Evolutionary conservation across 2,113 vertebrate species (phyloP).

Genomic region (Xyrauchen texanus): DNA sequence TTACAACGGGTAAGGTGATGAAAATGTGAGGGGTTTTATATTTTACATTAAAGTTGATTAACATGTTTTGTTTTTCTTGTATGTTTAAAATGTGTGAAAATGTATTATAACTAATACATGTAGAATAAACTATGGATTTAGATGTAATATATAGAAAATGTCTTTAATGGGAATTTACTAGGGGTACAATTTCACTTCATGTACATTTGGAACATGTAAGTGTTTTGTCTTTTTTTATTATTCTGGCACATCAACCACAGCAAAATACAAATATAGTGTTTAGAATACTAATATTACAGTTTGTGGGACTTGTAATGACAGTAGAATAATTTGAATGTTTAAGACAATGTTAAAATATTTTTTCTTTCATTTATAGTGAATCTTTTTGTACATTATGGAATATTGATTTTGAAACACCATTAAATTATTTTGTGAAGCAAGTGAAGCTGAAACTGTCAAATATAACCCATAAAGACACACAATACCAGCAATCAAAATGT

Average conservation of each 20-base stretch:
- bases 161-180: neutral
- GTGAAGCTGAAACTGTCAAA: constrained; percentile 46
- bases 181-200: neutral
- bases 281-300: constrained; percentile 22
- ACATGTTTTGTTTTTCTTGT: neutral
- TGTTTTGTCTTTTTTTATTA: neutral
- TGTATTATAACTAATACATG: neutral
- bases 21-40: too few relatives aligned
- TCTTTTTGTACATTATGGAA: constrained; percentile 64
- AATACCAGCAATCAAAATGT: too few relatives aligned
- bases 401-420: constrained; percentile 59
- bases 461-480: too few relatives aligned
- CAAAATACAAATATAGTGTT: neutral
- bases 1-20: too few relatives aligned
- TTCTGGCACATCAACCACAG: neutral
- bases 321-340: constrained; percentile 66
- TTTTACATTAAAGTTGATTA: too few relatives aligned
- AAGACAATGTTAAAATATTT: neutral
- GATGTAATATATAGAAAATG: constrained; percentile 7
- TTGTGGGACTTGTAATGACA: constrained; percentile 18
- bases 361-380: constrained; percentile 47
- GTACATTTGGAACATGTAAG: neutral
- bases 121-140: neutral
- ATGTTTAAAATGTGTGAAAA: neutral
- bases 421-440: constrained; percentile 75